These are phyloP conservation scores for Porites lobata DNA, from an alignment of 92 coral and sea anemone genomes.

Conservation along the genomic window DNA sequence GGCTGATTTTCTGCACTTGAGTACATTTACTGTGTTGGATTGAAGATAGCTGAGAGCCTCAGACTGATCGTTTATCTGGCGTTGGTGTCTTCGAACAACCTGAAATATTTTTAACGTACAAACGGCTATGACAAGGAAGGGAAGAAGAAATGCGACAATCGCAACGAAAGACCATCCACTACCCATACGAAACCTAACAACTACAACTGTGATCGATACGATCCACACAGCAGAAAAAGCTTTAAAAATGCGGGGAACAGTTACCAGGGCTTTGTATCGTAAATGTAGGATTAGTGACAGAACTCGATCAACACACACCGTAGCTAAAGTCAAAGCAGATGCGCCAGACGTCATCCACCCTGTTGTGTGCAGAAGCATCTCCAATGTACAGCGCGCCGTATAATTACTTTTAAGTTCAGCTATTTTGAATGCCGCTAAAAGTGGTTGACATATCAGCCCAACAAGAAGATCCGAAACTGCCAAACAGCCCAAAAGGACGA, in stretches of 20 bases:
- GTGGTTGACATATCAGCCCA: slow-evolving; percentile 16
- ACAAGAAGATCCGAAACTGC: slow-evolving; percentile 40
- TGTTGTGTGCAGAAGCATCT: not conserved
- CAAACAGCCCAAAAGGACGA: not conserved
- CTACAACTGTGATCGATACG: not conserved
- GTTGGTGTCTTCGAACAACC: slow-evolving; percentile 38
- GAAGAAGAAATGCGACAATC: not conserved
- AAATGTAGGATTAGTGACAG: slow-evolving; percentile 49
- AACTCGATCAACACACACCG: slow-evolving; percentile 31
- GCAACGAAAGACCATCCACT: slow-evolving; percentile 26
- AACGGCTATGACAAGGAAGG: not conserved
- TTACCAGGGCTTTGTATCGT: slow-evolving; percentile 43
- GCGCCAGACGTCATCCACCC: slow-evolving; percentile 49
- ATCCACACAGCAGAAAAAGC: slow-evolving; percentile 21
- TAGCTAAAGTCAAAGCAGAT: slow-evolving; percentile 31
- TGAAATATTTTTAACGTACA: slow-evolving; percentile 27
- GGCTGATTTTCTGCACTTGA: slow-evolving; percentile 32
- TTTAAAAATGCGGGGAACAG: slow-evolving; percentile 14
- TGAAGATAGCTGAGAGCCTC: not conserved
- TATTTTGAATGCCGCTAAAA: slow-evolving; percentile 13
- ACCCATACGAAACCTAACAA: slow-evolving; percentile 5
- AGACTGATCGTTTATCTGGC: not conserved
- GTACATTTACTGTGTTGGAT: not conserved
- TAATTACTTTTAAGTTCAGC: not conserved
- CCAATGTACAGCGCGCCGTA: not conserved